Percentiles rank a stretch among this genome's conserved stretches.
phyloP scores from a whole-genome alignment of 1,140 invertebrate genomes.

The Drosophila repleta region DNA sequence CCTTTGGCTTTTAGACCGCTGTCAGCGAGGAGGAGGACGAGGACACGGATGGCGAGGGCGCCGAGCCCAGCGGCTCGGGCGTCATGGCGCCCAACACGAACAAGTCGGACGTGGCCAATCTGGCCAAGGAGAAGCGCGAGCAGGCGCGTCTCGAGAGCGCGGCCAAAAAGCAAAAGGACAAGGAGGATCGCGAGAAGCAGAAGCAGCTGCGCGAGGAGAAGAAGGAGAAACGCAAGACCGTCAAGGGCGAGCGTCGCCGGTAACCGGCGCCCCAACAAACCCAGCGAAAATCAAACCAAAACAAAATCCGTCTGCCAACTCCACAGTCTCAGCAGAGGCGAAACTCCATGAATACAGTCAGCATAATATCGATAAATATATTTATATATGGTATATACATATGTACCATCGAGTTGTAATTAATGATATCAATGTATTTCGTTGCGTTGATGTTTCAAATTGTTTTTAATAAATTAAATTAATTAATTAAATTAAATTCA shows the following conservation, averaged over 20 bases:
- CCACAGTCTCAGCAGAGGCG: background rate
- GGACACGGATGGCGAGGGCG: conserved; percentile 80
- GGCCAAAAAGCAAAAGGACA: conserved; percentile 94
- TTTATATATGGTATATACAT: conserved; percentile 10
- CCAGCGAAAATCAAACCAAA: background rate
- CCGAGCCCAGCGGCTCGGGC: conserved; percentile 84
- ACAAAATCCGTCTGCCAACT: background rate
- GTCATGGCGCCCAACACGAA: conserved; percentile 89
- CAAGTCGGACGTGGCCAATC: conserved; percentile 88
- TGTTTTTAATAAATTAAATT: conserved; percentile 70
- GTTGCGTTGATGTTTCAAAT: conserved; percentile 39
- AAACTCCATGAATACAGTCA: conserved; percentile 28
- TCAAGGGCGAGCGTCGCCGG: conserved; percentile 93
- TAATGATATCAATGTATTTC: conserved; percentile 25
- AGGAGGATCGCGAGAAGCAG: conserved; percentile 92
- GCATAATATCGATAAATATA: conserved; percentile 11
- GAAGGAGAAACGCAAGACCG: conserved; percentile 94
- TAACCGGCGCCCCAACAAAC: conserved; percentile 84
- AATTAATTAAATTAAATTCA: conserved; percentile 67
- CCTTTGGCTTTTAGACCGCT: conserved; percentile 52
- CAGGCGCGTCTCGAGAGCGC: conserved; percentile 90
- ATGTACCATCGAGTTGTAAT: conserved; percentile 17
- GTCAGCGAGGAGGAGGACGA: conserved; percentile 80
- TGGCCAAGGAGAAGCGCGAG: conserved; percentile 91
- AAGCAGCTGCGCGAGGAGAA: conserved; percentile 93